Conservation (phyloP, 2,113 vertebrate genomes). For the Pachycephala philippinensis region DNA sequence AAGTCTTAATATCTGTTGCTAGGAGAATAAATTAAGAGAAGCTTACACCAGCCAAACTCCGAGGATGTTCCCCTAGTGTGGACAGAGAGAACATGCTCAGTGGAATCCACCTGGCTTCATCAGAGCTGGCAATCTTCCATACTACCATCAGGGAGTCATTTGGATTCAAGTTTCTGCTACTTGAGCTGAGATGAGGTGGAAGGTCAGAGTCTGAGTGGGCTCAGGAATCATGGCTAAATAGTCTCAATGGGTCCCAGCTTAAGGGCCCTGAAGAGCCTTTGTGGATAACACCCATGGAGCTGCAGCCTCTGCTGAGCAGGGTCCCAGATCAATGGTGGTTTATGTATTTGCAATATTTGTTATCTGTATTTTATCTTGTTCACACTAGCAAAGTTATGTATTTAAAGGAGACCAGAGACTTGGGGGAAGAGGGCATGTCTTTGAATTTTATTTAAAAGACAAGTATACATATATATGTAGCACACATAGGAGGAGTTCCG, state of each 20-base stretch:
- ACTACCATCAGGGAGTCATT: constrained; percentile 1
- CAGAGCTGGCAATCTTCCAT: constrained; percentile 31
- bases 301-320: background rate
- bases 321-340: background rate
- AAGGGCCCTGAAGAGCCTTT: background rate
- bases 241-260: background rate
- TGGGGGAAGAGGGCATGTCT: fast-evolving
- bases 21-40: constrained; percentile 40
- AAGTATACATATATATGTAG: background rate
- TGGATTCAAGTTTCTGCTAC: background rate
- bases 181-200: background rate
- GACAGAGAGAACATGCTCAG: background rate
- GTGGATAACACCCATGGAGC: background rate
- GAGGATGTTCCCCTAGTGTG: background rate
- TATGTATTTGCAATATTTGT: background rate
- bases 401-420: background rate
- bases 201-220: background rate
- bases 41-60: background rate
- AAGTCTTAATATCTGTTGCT: constrained; percentile 34
- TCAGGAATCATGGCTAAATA: background rate
- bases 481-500: background rate
- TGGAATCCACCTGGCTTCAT: constrained; percentile 34
- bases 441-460: background rate
- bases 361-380: background rate
- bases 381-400: background rate